Conservation (phyloP, 2,113 vertebrate species). For the Python bivittatus region DNA sequence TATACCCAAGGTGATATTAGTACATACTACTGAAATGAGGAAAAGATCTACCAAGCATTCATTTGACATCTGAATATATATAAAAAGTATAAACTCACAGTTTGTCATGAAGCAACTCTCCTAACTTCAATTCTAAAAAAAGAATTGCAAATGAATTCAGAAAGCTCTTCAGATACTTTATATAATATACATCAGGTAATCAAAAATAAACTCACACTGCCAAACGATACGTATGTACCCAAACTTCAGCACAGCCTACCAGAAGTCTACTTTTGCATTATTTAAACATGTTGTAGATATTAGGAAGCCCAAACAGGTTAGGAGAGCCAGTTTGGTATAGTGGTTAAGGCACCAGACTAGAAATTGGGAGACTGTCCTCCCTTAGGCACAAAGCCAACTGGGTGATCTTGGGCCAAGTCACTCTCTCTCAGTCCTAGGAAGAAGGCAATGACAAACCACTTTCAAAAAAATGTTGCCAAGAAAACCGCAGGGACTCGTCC, state of each 20-base stretch:
- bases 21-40: not conserved
- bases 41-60: not conserved
- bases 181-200: not conserved
- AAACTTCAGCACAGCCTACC: not conserved
- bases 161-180: not conserved
- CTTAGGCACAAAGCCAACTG: not conserved
- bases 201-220: not conserved
- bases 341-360: not conserved
- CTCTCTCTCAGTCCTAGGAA: not conserved
- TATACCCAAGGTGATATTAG: not conserved
- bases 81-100: constrained; percentile 81
- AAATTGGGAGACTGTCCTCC: not conserved
- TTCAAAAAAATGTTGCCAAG: not conserved
- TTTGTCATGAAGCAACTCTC: constrained; percentile 98
- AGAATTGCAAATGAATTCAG: constrained; percentile 41
- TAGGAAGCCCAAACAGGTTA: not conserved
- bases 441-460: not conserved
- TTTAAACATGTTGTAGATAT: not conserved
- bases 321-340: not conserved
- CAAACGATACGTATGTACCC: not conserved
- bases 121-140: constrained; percentile 91
- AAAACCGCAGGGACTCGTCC: not conserved
- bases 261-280: not conserved
- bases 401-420: not conserved
- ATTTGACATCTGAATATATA: not conserved